Evolutionary conservation across 2,888 invertebrate genomes (phyloP), one percentile per base, ranked within the genome.

Genomic region (Nysson spinosus): DNA sequence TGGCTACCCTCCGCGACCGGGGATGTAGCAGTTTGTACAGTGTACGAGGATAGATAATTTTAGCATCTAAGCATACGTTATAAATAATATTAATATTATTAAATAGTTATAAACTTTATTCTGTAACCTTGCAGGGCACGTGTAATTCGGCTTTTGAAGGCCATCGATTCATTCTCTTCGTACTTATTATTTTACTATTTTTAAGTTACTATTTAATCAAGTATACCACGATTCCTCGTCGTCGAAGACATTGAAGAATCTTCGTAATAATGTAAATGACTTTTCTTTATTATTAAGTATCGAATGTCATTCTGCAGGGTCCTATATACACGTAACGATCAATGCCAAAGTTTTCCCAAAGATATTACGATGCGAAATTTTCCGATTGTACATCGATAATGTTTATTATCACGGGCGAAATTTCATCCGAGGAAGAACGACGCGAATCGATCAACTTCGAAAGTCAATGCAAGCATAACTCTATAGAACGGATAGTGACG

Each of bases 21-120:
- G 49, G 14, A n/a, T n/a, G 17, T 42, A 44, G 22, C 61, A 72
- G 66, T 77, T 75, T 85, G 85, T 85, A 86, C 84, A 85, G 80
- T 78, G 78, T 78, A 79, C 77, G 69, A 68, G 72, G 77, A 75
- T 71, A 77, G 69, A 77, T 74, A 77, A 80, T 70, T 82, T 72
- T 77, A 81, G 79, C 77, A 78, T 76, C 73, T 83, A 79, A 80
- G 77, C 77, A 75, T 85, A 84, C 75, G 75, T 77, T 83, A 83
- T 82, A 83, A 85, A 85, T 82, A 82, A 72, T 75, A 83, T 74
- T 72, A 75, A 77, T 76, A 81, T 77, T 75, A 74, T 67, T 70
- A 71, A 79, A 69, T 78, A 81, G 80, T 79, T 80, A 78, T 76
- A 78, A 77, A 73, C 69, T 78, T 75, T 77, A 79, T 78, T 80